Evolutionary conservation across 2,113 vertebrate genomes (phyloP).

Genomic region (Oostethus manadensis): DNA sequence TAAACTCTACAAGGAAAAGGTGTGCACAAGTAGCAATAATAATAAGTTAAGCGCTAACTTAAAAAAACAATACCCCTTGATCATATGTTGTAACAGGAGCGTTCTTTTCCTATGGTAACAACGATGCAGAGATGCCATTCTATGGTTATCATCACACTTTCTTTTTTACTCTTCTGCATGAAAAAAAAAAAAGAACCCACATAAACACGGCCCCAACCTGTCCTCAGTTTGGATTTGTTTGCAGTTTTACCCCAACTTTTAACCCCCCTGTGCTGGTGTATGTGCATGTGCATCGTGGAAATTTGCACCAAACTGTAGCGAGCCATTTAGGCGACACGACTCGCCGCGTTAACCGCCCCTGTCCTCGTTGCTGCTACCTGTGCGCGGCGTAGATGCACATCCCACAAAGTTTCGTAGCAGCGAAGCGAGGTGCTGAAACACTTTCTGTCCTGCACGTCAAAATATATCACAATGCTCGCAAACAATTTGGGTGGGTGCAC

Average conservation of each 20-base stretch:
- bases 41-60: too few relatives aligned
- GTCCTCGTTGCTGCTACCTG: constrained; percentile 39
- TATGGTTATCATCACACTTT: too few relatives aligned
- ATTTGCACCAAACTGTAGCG: constrained; percentile 48
- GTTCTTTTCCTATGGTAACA: too few relatives aligned
- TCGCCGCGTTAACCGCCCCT: constrained; percentile 32
- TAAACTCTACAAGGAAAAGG: too few relatives aligned
- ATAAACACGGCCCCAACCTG: too few relatives aligned
- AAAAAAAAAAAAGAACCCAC: too few relatives aligned
- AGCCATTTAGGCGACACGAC: constrained; percentile 32
- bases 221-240: constrained; percentile 27
- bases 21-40: too few relatives aligned
- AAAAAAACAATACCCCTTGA: too few relatives aligned
- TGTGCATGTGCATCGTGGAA: constrained; percentile 46
- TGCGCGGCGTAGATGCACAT: constrained; percentile 27
- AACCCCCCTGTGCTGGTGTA: constrained; percentile 18
- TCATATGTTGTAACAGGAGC: too few relatives aligned
- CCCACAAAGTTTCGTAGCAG: constrained; percentile 27
- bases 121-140: too few relatives aligned
- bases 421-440: constrained; percentile 47
- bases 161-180: too few relatives aligned
- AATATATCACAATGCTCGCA: constrained; percentile 40
- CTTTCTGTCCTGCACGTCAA: neutral
- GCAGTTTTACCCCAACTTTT: constrained; percentile 31
- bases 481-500: constrained; percentile 57